Conservation (phyloP, 30 jellyfish, hydroid and myxozoan genomes). For the Pelagia noctiluca region DNA sequence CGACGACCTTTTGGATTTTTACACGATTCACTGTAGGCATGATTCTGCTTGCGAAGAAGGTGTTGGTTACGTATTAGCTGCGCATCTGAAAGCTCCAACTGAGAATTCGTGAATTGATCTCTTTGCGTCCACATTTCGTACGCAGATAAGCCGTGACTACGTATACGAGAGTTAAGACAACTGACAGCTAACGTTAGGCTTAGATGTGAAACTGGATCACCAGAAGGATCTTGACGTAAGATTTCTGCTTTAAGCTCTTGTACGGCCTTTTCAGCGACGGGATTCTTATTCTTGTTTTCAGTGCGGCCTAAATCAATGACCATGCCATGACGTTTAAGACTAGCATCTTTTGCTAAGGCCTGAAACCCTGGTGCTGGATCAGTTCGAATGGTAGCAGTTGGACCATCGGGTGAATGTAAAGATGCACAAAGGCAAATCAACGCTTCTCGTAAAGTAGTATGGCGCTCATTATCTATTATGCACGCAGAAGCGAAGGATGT, state of each 20-base stretch:
- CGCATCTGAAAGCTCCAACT: slow-evolving; percentile 6
- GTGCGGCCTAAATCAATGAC: slow-evolving; percentile 31
- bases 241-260: no score
- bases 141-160: slow-evolving; percentile 43
- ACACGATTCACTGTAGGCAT: neutral
- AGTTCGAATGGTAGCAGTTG: slow-evolving; percentile 41
- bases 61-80: slow-evolving; percentile 23
- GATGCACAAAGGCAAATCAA: slow-evolving; percentile 9
- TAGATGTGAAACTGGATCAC: no score
- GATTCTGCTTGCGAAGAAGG: slow-evolving; percentile 13
- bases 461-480: no score
- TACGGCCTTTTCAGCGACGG: no score
- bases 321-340: no score
- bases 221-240: no score
- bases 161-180: slow-evolving; percentile 46
- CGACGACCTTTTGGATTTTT: neutral
- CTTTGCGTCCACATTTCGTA: slow-evolving; percentile 55
- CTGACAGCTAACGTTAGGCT: no score
- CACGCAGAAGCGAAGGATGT: slow-evolving; percentile 26
- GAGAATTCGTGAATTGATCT: slow-evolving; percentile 46
- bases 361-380: slow-evolving; percentile 66
- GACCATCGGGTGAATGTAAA: slow-evolving; percentile 27
- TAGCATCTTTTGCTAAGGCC: neutral
- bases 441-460: slow-evolving; percentile 36
- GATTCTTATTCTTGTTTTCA: no score